These are phyloP conservation scores for Bubo scandiacus DNA, from an alignment of 2,113 vertebrate genomes.

Conservation along the genomic window DNA sequence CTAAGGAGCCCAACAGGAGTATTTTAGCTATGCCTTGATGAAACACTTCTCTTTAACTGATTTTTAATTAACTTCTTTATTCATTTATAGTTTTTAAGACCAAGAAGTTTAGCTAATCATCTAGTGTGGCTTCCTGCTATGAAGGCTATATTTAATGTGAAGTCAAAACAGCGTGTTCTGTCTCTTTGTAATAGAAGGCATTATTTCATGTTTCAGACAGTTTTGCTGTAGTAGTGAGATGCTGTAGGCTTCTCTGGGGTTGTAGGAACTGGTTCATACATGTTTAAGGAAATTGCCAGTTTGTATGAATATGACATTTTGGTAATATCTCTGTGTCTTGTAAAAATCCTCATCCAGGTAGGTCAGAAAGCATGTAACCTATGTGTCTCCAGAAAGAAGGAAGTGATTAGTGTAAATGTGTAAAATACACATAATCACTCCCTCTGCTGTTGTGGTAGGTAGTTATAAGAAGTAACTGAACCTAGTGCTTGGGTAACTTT, in stretches of 20 bases:
- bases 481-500: neutral
- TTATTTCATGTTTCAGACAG: neutral
- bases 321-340: neutral
- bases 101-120: neutral
- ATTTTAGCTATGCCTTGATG: neutral
- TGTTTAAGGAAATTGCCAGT: neutral
- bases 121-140: neutral
- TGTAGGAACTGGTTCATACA: neutral
- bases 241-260: neutral
- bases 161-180: neutral
- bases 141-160: neutral
- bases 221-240: neutral
- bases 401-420: neutral
- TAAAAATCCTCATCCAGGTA: neutral
- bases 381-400: neutral
- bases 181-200: neutral
- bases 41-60: neutral
- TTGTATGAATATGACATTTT: neutral
- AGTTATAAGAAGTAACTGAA: neutral
- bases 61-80: neutral
- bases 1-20: neutral
- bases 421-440: neutral
- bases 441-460: neutral
- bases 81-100: neutral
- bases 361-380: neutral